These are phyloP conservation scores for Megalurothrips usitatus DNA, from an alignment of 2,888 invertebrate genomes.

Conservation along the genomic window DNA sequence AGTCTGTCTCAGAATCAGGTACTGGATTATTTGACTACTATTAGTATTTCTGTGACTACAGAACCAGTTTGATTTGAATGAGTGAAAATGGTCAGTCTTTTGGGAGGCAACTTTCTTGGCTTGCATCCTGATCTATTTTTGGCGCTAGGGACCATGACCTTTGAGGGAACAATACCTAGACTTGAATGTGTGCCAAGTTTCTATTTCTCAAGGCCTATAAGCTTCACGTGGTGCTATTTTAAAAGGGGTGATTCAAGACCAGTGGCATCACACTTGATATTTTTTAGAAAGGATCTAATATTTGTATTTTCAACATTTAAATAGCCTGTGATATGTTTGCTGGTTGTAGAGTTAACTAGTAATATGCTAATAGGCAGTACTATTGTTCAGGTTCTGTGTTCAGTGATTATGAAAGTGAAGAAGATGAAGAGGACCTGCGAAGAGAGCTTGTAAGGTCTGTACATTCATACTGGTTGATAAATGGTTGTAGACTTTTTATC, in stretches of 20 bases:
- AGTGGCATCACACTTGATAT: no score
- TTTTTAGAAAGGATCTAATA: background rate
- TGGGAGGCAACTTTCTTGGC: background rate
- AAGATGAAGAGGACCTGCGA: conserved; percentile 38
- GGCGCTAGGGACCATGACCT: background rate
- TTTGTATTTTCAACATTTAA: no score
- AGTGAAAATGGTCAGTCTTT: no score
- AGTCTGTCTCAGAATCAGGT: background rate
- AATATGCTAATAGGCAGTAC: no score
- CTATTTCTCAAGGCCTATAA: background rate
- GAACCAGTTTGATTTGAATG: no score
- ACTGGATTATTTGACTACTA: background rate
- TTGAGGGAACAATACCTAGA: background rate
- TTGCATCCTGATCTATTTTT: background rate
- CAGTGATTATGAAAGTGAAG: conserved; percentile 39
- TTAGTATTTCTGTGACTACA: background rate
- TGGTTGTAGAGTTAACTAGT: no score
- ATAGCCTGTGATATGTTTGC: no score
- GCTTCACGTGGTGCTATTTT: background rate
- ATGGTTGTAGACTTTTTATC: no score
- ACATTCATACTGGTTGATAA: background rate
- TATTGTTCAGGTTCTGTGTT: conserved; percentile 35
- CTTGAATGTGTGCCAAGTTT: background rate
- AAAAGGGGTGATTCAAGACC: no score
- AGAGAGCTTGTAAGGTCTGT: conserved; percentile 31